Base-by-base conservation (phyloP, 1,140 invertebrate genomes). In the Trichonephila clavipes region DNA sequence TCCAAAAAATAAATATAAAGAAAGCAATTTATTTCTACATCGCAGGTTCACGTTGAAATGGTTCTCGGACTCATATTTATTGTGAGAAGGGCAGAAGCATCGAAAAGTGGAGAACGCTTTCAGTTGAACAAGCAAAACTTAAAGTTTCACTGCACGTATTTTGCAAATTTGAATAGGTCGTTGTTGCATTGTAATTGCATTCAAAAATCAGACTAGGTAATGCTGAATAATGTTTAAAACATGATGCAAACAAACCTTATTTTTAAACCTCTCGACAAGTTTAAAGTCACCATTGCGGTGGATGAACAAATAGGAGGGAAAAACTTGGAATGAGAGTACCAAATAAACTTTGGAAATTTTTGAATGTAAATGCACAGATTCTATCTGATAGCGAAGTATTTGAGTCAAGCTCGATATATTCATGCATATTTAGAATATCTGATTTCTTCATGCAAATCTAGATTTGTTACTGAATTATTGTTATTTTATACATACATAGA, bases 11-110 rank as follows among this genome's bases (percentile, higher is more conserved):
- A 62, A 64, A 83, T 83, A n/a, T 21, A 83, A 83, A 40, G 51
- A 40, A 51, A 83, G 51, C 86, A 40, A 88, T 88, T 88, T 88
- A 88, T 88, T 88, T 64, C 86, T 34, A 88, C 86, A 64, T 88
- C 28, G 86, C 24, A 59, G 34, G 28, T 40, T 88, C 18, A 24
- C n/a, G 86, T 66, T 44, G 86, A 59, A 51, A 83, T 51, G 51
- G 59, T 58, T 61, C 82, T 44, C 59, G 44, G 44, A 7, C 58
- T 58, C 82, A 58, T 85, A 59, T 61, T 59, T 85, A 59, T 85
- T 85, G 82, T 59, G 34, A 85, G 82, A 24, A 21, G 58, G 21
- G 69, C 69, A 40, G 69, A 0, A 19, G 6, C 69, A 69, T 69
- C 66, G 66, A 69, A 69, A 69, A 69, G 24, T 34, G 28, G 82